These are phyloP conservation scores for Fulica atra DNA, from an alignment of 2,113 vertebrate species.

Conservation along the genomic window DNA sequence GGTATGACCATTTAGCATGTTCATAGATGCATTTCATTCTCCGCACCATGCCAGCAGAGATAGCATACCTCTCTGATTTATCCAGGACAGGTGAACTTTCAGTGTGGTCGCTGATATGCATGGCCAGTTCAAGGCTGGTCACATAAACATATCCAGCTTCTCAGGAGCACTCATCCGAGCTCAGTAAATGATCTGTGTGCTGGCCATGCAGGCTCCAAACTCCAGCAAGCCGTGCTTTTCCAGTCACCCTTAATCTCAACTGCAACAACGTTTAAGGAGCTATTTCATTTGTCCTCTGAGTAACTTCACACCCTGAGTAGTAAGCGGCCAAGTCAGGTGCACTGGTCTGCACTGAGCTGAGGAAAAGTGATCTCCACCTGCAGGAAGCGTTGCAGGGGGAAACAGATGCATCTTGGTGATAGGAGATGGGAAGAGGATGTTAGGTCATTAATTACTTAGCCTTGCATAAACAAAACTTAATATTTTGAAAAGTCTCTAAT, in stretches of 20 bases:
- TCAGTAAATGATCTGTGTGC: background rate
- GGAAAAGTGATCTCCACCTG: slow-evolving; percentile 60
- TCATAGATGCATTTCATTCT: background rate
- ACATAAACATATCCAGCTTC: background rate
- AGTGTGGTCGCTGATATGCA: background rate
- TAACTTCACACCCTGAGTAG: background rate
- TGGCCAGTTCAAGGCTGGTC: background rate
- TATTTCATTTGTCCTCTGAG: background rate
- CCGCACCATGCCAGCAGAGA: background rate
- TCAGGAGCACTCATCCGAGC: background rate
- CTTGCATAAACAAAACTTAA: slow-evolving; percentile 72
- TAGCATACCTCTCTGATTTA: background rate
- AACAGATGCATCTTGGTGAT: slow-evolving; percentile 79
- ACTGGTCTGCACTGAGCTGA: background rate
- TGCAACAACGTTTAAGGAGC: background rate
- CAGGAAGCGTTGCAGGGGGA: slow-evolving; percentile 75
- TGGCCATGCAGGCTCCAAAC: background rate
- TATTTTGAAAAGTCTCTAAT: slow-evolving; percentile 65
- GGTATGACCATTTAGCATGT: background rate
- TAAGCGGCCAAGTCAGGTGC: slow-evolving; percentile 56
- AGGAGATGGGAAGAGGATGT: slow-evolving; percentile 78
- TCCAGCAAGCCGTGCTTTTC: background rate
- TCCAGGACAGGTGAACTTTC: background rate
- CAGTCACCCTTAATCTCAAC: background rate
- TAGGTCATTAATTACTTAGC: slow-evolving; percentile 76